A percentile compares a stretch with the other conserved stretches of the same genome.
These are phyloP conservation scores for Dysidea cf. avara DNA, from an alignment of 37 sponge, comb jelly and placozoan genomes.

Conservation along the genomic window DNA sequence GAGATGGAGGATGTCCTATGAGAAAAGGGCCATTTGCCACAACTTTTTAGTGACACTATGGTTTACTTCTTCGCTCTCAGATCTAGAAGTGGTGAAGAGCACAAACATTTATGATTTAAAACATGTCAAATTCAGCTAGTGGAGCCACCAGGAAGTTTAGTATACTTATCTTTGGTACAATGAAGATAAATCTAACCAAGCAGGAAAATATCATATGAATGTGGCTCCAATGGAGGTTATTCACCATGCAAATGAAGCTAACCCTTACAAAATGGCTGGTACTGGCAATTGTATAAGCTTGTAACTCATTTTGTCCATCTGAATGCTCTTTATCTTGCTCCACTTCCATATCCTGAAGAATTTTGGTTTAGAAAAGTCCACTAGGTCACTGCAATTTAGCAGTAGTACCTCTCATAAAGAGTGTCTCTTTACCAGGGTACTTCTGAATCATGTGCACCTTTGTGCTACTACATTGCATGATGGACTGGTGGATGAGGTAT, in stretches of 20 bases:
- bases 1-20: constrained; percentile 1
- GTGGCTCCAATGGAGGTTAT: constrained; percentile 7
- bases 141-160: background rate
- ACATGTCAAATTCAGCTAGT: background rate
- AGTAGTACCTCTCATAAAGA: background rate
- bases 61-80: background rate
- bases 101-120: background rate
- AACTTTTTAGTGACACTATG: background rate
- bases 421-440: background rate
- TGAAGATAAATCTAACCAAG: constrained; percentile 19
- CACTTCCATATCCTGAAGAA: background rate
- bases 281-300: background rate
- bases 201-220: background rate
- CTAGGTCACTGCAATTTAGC: constrained; percentile 15
- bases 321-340: constrained; percentile 10
- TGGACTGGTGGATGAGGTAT: constrained; percentile 3
- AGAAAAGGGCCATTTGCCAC: background rate
- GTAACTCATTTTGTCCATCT: background rate
- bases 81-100: background rate
- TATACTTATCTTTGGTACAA: constrained; percentile 10
- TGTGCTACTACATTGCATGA: constrained; percentile 9
- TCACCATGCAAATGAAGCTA: constrained; percentile 6
- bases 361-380: constrained; percentile 5
- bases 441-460: background rate
- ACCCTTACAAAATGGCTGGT: constrained; percentile 11